phyloP scores from a whole-genome alignment of 2,888 invertebrate genomes.

The Agrotis exclamationis region DNA sequence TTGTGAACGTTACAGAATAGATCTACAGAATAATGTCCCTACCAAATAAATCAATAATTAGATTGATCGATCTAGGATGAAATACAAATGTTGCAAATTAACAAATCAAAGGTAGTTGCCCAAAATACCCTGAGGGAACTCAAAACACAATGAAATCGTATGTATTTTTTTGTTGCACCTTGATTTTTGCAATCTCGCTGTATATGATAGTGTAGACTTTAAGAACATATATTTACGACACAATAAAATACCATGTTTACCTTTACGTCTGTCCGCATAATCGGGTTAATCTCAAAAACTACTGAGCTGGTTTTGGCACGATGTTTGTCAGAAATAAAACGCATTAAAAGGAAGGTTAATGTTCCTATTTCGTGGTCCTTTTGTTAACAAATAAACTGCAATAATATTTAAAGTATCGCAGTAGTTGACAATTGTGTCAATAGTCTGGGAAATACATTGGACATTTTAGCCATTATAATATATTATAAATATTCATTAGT shows the following conservation, averaged over 20 bases:
- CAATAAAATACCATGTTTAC: not conserved
- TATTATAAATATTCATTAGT: slow-evolving; percentile 14
- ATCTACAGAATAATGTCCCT: not conserved
- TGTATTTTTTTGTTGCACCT: not conserved
- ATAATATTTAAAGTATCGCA: not conserved
- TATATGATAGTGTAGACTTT: no score
- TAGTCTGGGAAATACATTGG: not conserved
- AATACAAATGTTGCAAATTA: not conserved
- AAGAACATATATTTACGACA: not conserved
- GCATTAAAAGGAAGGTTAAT: not conserved
- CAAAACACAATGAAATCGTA: not conserved
- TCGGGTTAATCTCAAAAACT: not conserved
- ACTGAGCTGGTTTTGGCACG: not conserved
- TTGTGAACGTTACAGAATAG: no score
- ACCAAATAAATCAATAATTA: not conserved
- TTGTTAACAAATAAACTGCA: slow-evolving; percentile 2
- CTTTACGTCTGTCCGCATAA: not conserved
- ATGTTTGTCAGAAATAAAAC: not conserved
- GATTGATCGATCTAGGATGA: not conserved
- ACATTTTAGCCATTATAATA: not conserved
- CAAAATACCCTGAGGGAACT: not conserved
- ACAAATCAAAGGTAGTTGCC: not conserved
- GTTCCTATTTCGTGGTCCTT: not conserved
- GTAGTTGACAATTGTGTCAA: slow-evolving; percentile 30
- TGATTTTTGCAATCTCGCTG: not conserved